Conservation (phyloP, 2,113 vertebrate genomes). For the Aleadryas rufinucha region DNA sequence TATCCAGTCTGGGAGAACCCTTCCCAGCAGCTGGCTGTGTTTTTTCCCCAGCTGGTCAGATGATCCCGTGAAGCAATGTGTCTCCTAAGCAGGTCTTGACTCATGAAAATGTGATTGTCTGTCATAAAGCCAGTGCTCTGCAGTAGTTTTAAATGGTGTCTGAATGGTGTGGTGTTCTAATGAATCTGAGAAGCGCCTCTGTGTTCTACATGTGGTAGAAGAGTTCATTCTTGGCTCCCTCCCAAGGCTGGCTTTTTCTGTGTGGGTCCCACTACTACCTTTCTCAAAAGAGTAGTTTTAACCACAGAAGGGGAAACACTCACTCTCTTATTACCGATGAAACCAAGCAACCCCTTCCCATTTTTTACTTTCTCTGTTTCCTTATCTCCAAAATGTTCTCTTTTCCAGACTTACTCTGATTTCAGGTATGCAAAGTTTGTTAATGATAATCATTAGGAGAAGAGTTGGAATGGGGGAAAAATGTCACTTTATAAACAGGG, state of each 20-base stretch:
- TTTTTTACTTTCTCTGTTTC: background rate
- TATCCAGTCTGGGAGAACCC: conserved; percentile 73
- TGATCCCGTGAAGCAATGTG: conserved; percentile 68
- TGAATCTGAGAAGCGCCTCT: background rate
- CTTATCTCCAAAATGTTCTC: background rate
- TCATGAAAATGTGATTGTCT: background rate
- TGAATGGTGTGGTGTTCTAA: background rate
- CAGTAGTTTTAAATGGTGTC: background rate
- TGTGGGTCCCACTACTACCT: background rate
- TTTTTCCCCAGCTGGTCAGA: conserved; percentile 73
- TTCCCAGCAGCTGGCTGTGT: conserved; percentile 51
- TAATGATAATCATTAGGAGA: background rate
- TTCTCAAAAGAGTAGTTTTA: background rate
- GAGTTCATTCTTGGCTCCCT: background rate
- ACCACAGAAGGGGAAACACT: background rate
- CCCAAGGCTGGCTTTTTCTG: background rate
- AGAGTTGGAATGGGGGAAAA: background rate
- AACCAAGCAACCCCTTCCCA: background rate
- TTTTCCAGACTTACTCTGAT: background rate
- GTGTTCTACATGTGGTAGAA: rapidly evolving
- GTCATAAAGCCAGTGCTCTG: background rate
- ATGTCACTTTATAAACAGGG: background rate
- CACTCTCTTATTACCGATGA: background rate
- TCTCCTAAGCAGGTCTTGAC: background rate
- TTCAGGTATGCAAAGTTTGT: background rate